phyloP scores from a whole-genome alignment of 2,888 invertebrate species.

The Thereva nobilitata region DNA sequence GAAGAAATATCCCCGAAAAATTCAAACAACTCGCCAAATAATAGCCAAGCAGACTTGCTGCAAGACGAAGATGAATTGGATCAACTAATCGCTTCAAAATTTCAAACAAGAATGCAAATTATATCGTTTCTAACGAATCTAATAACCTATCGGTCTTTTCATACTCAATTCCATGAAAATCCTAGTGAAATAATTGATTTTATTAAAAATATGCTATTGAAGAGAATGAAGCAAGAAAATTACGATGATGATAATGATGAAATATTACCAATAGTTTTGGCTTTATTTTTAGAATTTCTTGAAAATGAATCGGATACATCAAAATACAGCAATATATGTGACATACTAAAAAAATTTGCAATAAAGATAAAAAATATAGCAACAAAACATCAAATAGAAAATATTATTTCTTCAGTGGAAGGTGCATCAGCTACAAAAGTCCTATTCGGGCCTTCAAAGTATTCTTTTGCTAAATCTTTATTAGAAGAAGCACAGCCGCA shows the following conservation, averaged over 20 bases:
- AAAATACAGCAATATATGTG: slow-evolving; percentile 42
- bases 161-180: slow-evolving; percentile 50
- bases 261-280: slow-evolving; percentile 38
- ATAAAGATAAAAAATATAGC: slow-evolving; percentile 43
- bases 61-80: slow-evolving; percentile 49
- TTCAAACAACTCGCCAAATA: slow-evolving; percentile 29
- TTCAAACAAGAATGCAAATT: slow-evolving; percentile 49
- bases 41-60: slow-evolving; percentile 45
- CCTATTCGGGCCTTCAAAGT: slow-evolving; percentile 21
- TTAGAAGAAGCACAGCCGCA: slow-evolving; percentile 52
- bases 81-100: slow-evolving; percentile 48
- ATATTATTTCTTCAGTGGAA: slow-evolving; percentile 44
- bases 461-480: slow-evolving; percentile 48
- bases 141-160: slow-evolving; percentile 51
- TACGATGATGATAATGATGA: slow-evolving; percentile 44
- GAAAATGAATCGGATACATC: slow-evolving; percentile 43
- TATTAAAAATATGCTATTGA: slow-evolving; percentile 47
- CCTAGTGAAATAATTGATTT: slow-evolving; percentile 49
- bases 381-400: slow-evolving; percentile 46
- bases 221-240: slow-evolving; percentile 46
- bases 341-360: slow-evolving; percentile 42
- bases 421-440: slow-evolving; percentile 18
- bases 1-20: slow-evolving; percentile 42
- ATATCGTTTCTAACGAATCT: slow-evolving; percentile 51
- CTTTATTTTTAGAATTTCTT: slow-evolving; percentile 51